phyloP scores from a whole-genome alignment of 2,888 invertebrate species.

The Thelaira solivaga region DNA sequence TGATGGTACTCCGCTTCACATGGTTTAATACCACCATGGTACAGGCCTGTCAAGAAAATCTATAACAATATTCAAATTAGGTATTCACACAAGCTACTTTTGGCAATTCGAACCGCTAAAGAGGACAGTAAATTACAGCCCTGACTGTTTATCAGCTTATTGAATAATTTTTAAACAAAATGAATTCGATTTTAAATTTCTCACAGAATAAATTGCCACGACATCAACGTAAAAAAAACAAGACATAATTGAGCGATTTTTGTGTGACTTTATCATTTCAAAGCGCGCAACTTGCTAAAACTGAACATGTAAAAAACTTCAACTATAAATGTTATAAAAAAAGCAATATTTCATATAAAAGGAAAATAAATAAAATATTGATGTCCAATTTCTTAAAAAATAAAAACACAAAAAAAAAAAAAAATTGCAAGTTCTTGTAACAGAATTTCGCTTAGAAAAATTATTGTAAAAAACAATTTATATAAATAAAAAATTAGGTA shows the following conservation, averaged over 20 bases:
- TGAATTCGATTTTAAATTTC: too few relatives aligned
- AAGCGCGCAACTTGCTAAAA: neutral
- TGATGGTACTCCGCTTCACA: too few relatives aligned
- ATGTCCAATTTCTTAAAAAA: slow-evolving; percentile 41
- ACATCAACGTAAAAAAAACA: too few relatives aligned
- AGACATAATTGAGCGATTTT: neutral
- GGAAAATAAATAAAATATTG: slow-evolving; percentile 50
- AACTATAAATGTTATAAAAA: slow-evolving; percentile 11
- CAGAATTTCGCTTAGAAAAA: slow-evolving; percentile 27
- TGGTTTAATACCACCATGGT: too few relatives aligned
- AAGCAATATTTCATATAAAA: slow-evolving; percentile 59
- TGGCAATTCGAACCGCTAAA: too few relatives aligned
- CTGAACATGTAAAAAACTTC: neutral
- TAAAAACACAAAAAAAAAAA: neutral
- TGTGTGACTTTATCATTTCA: neutral
- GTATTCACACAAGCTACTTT: too few relatives aligned
- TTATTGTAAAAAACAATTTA: slow-evolving; percentile 44
- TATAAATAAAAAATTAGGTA: slow-evolving; percentile 26
- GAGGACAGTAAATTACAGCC: too few relatives aligned
- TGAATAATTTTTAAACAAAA: too few relatives aligned
- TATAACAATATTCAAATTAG: too few relatives aligned
- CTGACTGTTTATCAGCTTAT: too few relatives aligned
- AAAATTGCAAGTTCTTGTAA: slow-evolving; percentile 25
- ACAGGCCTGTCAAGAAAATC: too few relatives aligned
- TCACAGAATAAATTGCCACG: too few relatives aligned